Percentiles rank a stretch among this genome's conserved stretches.
phyloP scores from a whole-genome alignment of 1,140 invertebrate species.

The Nephotettix cincticeps region DNA sequence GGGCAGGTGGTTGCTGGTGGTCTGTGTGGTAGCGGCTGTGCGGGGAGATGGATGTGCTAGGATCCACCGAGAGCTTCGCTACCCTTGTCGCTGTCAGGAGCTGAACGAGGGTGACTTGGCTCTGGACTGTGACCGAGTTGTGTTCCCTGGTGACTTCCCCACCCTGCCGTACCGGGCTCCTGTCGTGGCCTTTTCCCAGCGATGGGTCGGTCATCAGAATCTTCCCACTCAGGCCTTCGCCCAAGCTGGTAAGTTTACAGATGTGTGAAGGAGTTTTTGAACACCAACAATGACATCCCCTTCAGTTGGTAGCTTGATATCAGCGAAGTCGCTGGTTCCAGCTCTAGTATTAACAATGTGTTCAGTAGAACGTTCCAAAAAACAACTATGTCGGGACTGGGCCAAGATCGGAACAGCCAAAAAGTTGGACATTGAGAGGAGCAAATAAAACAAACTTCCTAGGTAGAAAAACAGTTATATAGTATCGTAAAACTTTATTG shows the following conservation, averaged over 20 bases:
- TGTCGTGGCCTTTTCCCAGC: conserved; percentile 72
- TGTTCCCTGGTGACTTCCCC: conserved; percentile 75
- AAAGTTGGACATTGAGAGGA: too few species aligned
- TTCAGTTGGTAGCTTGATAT: too few species aligned
- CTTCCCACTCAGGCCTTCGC: conserved; percentile 66
- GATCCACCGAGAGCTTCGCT: conserved; percentile 32
- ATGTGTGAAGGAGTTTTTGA: neutral
- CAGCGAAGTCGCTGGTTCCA: too few species aligned
- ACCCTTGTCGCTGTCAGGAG: conserved; percentile 37
- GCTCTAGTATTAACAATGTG: too few species aligned
- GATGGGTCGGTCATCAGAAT: conserved; percentile 72
- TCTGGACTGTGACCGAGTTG: conserved; percentile 79
- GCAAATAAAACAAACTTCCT: too few species aligned
- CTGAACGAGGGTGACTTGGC: conserved; percentile 31
- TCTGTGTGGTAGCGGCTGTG: neutral
- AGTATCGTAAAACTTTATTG: too few species aligned
- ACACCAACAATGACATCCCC: too few species aligned
- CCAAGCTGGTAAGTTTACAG: conserved; percentile 44
- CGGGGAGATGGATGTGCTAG: conserved; percentile 32
- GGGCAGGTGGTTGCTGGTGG: neutral
- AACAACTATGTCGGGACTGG: too few species aligned
- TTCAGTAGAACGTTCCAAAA: too few species aligned
- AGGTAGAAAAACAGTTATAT: too few species aligned
- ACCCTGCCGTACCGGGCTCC: conserved; percentile 70
- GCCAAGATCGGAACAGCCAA: too few species aligned